phyloP scores from a whole-genome alignment of 2,797 vertebrate species.

The Falco berigora region DNA sequence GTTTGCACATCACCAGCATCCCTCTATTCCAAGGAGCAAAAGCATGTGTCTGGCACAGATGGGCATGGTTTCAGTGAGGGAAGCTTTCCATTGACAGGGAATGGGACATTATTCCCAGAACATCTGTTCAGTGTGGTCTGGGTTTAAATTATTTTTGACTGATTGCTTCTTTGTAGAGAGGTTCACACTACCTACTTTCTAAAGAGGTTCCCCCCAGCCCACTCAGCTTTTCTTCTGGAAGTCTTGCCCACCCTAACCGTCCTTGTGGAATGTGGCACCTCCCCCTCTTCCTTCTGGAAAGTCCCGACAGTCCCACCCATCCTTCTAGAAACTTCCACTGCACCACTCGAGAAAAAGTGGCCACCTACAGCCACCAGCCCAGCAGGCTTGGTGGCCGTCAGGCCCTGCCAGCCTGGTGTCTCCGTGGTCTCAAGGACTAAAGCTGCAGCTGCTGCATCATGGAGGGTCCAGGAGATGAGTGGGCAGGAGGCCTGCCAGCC shows the following conservation, averaged over 20 bases:
- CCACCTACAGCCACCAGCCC: not conserved
- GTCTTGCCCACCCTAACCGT: not conserved
- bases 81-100: not conserved
- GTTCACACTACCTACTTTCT: not conserved
- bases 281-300: not conserved
- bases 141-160: not conserved
- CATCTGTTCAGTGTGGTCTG: not conserved
- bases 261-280: not conserved
- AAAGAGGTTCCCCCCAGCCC: not conserved
- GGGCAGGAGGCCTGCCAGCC: not conserved
- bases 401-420: not conserved
- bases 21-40: not conserved
- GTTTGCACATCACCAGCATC: accelerated
- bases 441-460: not conserved
- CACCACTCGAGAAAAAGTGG: not conserved
- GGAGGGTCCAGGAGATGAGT: not conserved
- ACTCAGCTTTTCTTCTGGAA: not conserved
- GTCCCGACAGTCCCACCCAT: not conserved
- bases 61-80: accelerated
- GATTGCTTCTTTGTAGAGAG: not conserved
- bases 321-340: not conserved
- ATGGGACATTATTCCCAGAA: not conserved
- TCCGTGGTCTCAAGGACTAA: not conserved
- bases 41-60: not conserved
- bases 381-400: not conserved